These are phyloP conservation scores for Eriosoma lanigerum DNA, from an alignment of 1,140 invertebrate species.

Conservation along the genomic window DNA sequence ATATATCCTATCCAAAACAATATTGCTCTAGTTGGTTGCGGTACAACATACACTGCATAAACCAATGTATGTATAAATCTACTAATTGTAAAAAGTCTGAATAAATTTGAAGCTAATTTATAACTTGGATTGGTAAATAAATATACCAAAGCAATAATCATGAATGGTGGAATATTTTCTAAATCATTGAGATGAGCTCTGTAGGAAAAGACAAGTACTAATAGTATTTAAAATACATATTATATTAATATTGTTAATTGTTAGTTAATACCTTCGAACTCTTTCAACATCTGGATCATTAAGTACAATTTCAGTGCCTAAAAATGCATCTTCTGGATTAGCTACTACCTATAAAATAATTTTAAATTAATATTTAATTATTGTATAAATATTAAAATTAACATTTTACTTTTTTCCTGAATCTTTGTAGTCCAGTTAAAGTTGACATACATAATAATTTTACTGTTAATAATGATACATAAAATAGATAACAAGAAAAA, in stretches of 20 bases:
- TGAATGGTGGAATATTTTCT: constrained; percentile 63
- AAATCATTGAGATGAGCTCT: constrained; percentile 72
- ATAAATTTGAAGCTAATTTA: constrained; percentile 62
- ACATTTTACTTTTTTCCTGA: constrained; percentile 56
- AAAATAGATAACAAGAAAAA: constrained; percentile 56
- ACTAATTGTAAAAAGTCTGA: constrained; percentile 63
- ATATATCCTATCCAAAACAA: constrained; percentile 61
- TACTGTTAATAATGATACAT: constrained; percentile 56
- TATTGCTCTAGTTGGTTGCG: constrained; percentile 65
- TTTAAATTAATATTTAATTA: neutral
- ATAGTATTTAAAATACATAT: neutral
- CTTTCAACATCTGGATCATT: constrained; percentile 64
- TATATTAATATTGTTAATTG: too few species aligned
- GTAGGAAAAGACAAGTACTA: constrained; percentile 53
- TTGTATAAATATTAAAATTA: neutral
- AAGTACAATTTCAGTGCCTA: constrained; percentile 59
- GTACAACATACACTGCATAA: constrained; percentile 62
- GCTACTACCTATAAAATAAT: constrained; percentile 62
- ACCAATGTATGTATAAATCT: constrained; percentile 66
- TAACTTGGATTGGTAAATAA: constrained; percentile 63
- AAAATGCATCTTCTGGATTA: constrained; percentile 63
- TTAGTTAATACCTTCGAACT: constrained; percentile 57
- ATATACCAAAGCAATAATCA: constrained; percentile 65
- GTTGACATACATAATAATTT: constrained; percentile 58
- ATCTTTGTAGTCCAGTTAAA: constrained; percentile 56